Base-by-base conservation (phyloP, 2,888 invertebrate genomes). In the Physocephala rufipes region DNA sequence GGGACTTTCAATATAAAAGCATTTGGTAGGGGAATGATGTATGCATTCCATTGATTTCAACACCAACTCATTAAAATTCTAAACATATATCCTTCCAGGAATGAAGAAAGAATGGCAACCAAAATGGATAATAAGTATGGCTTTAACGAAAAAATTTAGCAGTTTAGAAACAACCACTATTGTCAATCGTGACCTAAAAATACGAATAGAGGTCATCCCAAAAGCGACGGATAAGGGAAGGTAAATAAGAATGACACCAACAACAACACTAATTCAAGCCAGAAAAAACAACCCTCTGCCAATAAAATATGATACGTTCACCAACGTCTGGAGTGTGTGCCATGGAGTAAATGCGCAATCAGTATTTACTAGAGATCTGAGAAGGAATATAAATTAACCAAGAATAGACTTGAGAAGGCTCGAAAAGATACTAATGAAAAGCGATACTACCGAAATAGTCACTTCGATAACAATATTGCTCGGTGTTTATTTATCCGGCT, bases 121-220 rank as follows among this genome's bases (percentile, higher is more conserved):
- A 51, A 16, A 71, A 71, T 36, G 36, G 4, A n/a, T n/a, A n/a
- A n/a, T n/a, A n/a, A 36, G 36, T 36, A 4, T 30, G 51, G 13
- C 65, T 51, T 28, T n/a, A 65, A 16, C 26, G 47, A 62, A 30
- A 62, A n/a, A 64, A n/a, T 26, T n/a, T 58, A 64, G 72, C 70
- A 71, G 70, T 67, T 63, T 74, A 53, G 71, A 59, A 53, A 21
- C 49, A 65, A 73, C 67, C 72, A 26, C 65, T n/a, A 36, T 36
- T 36, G 36, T n/a, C 49, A 53, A 53, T 63, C 62, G 68, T 62
- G 49, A 61, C 70, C 66, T 45, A 63, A 59, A 66, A 47, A 24
- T 43, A 15, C 7, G 26, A 49, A 79, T 78, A 82, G 82, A 82
- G 82, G 82, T 82, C 82, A 83, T 79, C 80, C 79, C 81, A 82